Percentiles rank a stretch among this genome's conserved stretches.
Evolutionary conservation across 2,888 invertebrate genomes (phyloP).

Genomic region (Holacanthella duospinosa): DNA sequence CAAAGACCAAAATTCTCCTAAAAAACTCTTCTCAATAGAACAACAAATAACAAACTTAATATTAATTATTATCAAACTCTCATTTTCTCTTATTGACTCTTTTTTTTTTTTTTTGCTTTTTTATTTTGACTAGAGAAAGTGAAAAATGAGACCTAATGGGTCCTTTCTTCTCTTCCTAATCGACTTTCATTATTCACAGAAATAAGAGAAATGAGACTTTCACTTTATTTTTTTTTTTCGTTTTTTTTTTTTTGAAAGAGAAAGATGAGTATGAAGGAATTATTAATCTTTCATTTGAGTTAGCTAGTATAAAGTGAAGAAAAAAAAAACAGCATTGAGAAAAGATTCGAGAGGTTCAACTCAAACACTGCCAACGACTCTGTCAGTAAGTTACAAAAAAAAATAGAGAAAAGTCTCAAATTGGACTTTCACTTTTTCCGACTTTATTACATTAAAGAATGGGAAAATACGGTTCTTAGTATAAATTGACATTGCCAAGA

Average conservation of each 20-base stretch:
- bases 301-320: not conserved
- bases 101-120: too few species aligned
- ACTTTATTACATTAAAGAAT: not conserved
- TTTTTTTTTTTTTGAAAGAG: too few species aligned
- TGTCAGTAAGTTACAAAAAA: not conserved
- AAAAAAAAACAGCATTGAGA: not conserved
- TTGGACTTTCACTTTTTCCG: not conserved
- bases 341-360: not conserved
- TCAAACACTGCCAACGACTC: not conserved
- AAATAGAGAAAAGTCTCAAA: not conserved
- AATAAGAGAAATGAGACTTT: not conserved
- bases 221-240: not conserved
- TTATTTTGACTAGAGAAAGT: too few species aligned
- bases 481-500: slow-evolving; percentile 9
- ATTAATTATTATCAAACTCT: too few species aligned
- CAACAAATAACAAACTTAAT: too few species aligned
- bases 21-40: too few species aligned
- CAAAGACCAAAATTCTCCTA: too few species aligned
- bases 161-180: too few species aligned
- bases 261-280: too few species aligned
- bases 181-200: not conserved
- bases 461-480: not conserved
- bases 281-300: too few species aligned
- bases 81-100: too few species aligned
- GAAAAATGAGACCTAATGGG: too few species aligned